Percentiles rank a stretch among this genome's conserved stretches.
Conservation (phyloP, 2,888 invertebrate genomes). For the Ecdyonurus torrentis region DNA sequence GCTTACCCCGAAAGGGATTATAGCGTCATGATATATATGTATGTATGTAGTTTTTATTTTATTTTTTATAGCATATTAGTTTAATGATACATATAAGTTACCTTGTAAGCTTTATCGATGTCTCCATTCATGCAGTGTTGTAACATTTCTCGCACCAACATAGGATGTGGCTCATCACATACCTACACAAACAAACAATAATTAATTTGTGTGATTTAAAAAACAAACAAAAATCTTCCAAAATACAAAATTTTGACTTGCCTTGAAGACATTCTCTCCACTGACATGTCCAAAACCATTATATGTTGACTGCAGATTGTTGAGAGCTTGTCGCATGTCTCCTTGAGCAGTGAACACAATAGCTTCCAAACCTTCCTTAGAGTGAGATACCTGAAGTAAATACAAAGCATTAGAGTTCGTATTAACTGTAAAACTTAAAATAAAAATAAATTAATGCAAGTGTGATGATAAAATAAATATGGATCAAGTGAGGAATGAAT, state of each 20-base stretch:
- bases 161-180: constrained; percentile 97
- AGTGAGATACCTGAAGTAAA: constrained; percentile 47
- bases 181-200: constrained; percentile 33
- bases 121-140: constrained; percentile 63
- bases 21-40: too few relatives aligned
- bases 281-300: constrained; percentile 87
- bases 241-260: constrained; percentile 16
- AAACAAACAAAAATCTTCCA: not conserved
- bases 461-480: not conserved
- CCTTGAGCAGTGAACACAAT: constrained; percentile 97
- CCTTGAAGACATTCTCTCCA: constrained; percentile 87
- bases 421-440: too few relatives aligned
- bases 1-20: too few relatives aligned
- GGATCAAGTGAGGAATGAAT: too few relatives aligned
- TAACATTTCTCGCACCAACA: constrained; percentile 82
- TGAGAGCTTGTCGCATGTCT: constrained; percentile 93
- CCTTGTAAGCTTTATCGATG: constrained; percentile 70
- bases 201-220: not conserved
- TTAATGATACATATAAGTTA: too few relatives aligned
- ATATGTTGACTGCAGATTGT: constrained; percentile 90
- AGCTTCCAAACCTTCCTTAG: constrained; percentile 86
- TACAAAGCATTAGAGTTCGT: too few relatives aligned
- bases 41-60: too few relatives aligned
- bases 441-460: constrained; percentile 4
- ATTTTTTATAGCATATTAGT: too few relatives aligned